Base-by-base conservation (phyloP, 2,888 invertebrate species). In the Nipponacmea schrenckii region DNA sequence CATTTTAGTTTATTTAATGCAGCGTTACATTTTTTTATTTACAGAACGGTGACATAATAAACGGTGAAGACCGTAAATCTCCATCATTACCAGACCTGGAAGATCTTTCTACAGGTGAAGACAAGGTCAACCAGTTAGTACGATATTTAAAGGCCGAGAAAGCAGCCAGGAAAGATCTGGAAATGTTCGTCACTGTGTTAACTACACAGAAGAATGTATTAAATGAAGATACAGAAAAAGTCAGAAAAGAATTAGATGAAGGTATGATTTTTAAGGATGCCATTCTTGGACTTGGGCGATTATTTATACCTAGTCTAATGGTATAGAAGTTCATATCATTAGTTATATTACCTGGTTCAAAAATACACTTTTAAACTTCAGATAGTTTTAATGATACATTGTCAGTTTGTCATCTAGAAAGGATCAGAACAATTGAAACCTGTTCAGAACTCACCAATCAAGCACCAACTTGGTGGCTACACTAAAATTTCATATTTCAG, bases 171-270 rank as follows among this genome's bases (percentile, higher is more conserved):
- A 81, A 84, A 45, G 91, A 91, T 80, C 84, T 91, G 64, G 90
- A 91, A 83, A 90, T 91, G 89, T 91, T 90, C 80, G 90, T 90
- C 15, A 90, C 90, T 39, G 90, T 91, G 46, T 83, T 91, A 5
- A 90, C 89, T 77, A 90, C 90, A 0, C 90, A 91, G 85, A 91
- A 91, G 77, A 86, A 86, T 31, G 88, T 89, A 1, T 81, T 91
- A 24, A 89, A 90, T 74, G 89, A 90, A 68, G 90, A 91, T 62
- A 81, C 86, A 15, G 90, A 90, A 67, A 89, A 89, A 74, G 79
- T 89, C 7, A 77, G 84, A n/a, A 78, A 77, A 46, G 88, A 90
- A 74, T 77, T 89, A 2, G 85, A 89, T 68, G 89, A 89, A 83
- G 87, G 89, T 89, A 74, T 45, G 24, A 7, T 17, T 17, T 10